Base-by-base conservation (phyloP, 64 coral and sea anemone genomes). In the Orbicella faveolata region DNA sequence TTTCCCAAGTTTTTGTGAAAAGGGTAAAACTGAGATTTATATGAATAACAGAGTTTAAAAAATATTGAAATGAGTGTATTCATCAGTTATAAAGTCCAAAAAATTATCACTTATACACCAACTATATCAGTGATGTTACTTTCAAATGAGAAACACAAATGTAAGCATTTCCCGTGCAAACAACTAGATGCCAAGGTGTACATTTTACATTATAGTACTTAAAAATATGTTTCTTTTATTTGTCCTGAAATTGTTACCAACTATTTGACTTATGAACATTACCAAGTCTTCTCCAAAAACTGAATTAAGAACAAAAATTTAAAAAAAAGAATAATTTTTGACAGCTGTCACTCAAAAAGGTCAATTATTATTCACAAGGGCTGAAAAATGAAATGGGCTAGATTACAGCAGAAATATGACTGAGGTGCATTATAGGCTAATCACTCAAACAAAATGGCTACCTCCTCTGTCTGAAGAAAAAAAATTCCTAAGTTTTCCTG, bases 401-500 rank as follows among this genome's bases (percentile, higher is more conserved):
- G 72, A 85, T 15, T 72, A 54, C 4, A 48, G 9, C n/a, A 79
- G 23, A 72, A 85, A 85, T 14, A 54, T 26, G 0, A 68, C 12
- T 51, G 15, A 53, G 23, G 12, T 52, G 72, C 64, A 36, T 64
- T 18, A 88, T 6, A 17, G 30, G 23, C 79, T 52, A 9, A 19
- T 52, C 14, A 52, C 33, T 76, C 26, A 34, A 75, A 89, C 92
- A 94, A 94, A 83, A 94, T 94, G 92, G 92, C 92, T 94, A 79
- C 87, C 92, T 18, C 21, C 66, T 36, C 83, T 78, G 57, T 72
- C n/a, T 66, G 41, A 85, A 13, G 10, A 25, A 70, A 59, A 57
- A 20, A 72, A 85, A 14, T 66, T 51, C 64, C 33, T 70, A n/a
- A 72, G 72, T 72, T 73, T 9, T n/a, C 82, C 82, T 4, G 25